These are phyloP conservation scores for Brachyrhaphis roseni DNA, from an alignment of 2,797 vertebrate species.

Conservation along the genomic window DNA sequence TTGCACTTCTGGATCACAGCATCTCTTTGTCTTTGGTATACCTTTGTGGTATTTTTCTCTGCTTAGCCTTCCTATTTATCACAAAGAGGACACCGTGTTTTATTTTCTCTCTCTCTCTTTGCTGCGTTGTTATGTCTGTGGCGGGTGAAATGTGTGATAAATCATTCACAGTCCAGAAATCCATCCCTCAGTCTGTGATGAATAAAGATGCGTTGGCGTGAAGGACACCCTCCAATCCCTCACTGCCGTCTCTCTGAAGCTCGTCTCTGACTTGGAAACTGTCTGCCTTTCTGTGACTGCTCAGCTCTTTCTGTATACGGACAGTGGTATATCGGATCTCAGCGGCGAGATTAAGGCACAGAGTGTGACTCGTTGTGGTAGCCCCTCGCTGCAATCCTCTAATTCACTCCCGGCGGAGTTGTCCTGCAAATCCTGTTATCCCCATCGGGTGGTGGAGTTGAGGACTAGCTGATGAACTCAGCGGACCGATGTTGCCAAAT, in stretches of 20 bases:
- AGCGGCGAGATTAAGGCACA: constrained; percentile 13
- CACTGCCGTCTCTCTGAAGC: constrained; percentile 23
- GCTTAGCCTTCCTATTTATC: constrained; percentile 18
- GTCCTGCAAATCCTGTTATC: constrained; percentile 62
- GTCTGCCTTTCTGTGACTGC: constrained; percentile 51
- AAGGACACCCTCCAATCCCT: constrained; percentile 35
- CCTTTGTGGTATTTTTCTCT: constrained; percentile 23
- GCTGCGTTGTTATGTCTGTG: constrained; percentile 36
- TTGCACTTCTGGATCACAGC: constrained; percentile 23
- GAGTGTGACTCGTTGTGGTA: constrained; percentile 54
- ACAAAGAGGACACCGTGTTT: constrained; percentile 23
- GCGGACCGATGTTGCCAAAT: constrained; percentile 30
- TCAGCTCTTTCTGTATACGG: constrained; percentile 51
- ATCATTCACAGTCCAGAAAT: constrained; percentile 37
- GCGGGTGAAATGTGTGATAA: constrained; percentile 47
- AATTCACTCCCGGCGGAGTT: constrained; percentile 59
- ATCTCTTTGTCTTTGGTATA: constrained; percentile 5
- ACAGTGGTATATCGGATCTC: constrained; percentile 33
- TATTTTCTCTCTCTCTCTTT: constrained; percentile 14
- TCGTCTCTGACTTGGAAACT: constrained; percentile 50
- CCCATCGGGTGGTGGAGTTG: constrained; percentile 51
- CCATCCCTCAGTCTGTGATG: constrained; percentile 53
- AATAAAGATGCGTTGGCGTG: constrained; percentile 57
- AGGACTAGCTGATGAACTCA: constrained; percentile 62
- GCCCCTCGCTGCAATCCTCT: constrained; percentile 43